Percentiles rank a stretch among this genome's conserved stretches.
phyloP scores from a whole-genome alignment of 1,140 invertebrate genomes.

The Gryllus bimaculatus region DNA sequence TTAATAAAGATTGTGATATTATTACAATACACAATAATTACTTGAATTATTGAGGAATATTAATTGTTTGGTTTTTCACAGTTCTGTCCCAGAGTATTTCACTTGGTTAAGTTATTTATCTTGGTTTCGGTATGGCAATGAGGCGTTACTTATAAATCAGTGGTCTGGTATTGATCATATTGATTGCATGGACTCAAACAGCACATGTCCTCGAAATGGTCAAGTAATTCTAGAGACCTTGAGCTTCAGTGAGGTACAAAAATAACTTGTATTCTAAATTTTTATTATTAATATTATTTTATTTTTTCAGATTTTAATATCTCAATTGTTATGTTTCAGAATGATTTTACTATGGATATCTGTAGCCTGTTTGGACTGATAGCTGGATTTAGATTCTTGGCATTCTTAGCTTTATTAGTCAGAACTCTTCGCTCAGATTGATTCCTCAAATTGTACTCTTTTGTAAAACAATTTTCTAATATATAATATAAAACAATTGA shows the following conservation, averaged over 20 bases:
- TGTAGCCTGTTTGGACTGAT: background rate
- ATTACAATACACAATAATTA: background rate
- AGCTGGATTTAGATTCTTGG: background rate
- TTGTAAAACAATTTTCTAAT: background rate
- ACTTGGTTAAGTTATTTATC: slow-evolving; percentile 87
- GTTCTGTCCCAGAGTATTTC: slow-evolving; percentile 79
- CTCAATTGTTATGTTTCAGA: background rate
- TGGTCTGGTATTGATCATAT: slow-evolving; percentile 63
- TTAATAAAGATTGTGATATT: no score
- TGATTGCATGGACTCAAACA: slow-evolving; percentile 57
- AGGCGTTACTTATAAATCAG: slow-evolving; percentile 88
- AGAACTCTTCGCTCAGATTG: background rate
- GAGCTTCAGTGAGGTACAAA: slow-evolving; percentile 61
- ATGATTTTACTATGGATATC: background rate
- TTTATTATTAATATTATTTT: no score
- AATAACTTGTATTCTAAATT: no score
- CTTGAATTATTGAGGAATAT: background rate
- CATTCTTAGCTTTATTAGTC: background rate
- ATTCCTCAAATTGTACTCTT: background rate
- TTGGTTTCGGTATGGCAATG: slow-evolving; percentile 92
- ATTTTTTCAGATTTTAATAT: no score
- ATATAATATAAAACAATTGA: background rate
- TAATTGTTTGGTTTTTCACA: slow-evolving; percentile 31
- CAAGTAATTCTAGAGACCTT: slow-evolving; percentile 65
- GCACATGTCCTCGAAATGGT: slow-evolving; percentile 65